Evolutionary conservation across 2,113 vertebrate genomes (phyloP).

Genomic region (mouse (Mus musculus)): GRCm39 chr4:101279501-101280000

Average conservation of each 20-base stretch:
- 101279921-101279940: not conserved
- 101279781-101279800: not conserved
- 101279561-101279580: not conserved
- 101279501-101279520: not conserved
- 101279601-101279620: not conserved
- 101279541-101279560: not conserved
- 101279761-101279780: not conserved
- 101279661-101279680: not conserved
- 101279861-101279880: not conserved
- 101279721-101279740: not conserved
- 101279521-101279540: not conserved
- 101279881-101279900: not conserved
- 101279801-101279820: constrained; percentile 12
- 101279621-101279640: not conserved
- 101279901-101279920: not conserved
- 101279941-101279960: constrained; percentile 7
- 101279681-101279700: not conserved
- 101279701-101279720: not conserved
- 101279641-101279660: not conserved
- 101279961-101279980: not conserved
- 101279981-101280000: not conserved
- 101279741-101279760: not conserved
- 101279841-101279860: not conserved
- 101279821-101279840: not conserved
- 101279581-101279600: not conserved